Conservation (phyloP, 2,797 vertebrate genomes). For the Ataeniobius toweri region DNA sequence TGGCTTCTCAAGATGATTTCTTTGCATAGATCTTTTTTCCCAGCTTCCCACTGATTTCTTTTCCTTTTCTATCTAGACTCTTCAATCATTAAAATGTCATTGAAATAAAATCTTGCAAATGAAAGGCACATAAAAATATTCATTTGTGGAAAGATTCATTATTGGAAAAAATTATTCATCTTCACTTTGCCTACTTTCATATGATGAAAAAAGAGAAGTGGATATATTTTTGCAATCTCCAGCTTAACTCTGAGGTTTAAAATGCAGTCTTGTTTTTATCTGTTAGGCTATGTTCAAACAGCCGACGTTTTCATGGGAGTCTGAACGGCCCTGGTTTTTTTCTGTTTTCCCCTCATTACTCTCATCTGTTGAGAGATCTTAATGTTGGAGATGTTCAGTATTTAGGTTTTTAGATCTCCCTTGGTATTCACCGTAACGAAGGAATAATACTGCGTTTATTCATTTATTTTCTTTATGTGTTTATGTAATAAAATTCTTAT, state of each 20-base stretch:
- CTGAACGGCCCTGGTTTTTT: too few species aligned
- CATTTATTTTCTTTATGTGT: background rate
- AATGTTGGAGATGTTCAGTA: background rate
- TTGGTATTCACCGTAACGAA: background rate
- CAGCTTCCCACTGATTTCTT: background rate
- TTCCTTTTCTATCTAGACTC: background rate
- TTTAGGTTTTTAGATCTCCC: too few species aligned
- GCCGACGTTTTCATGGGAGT: too few species aligned
- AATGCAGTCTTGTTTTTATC: background rate
- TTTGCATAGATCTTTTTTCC: background rate
- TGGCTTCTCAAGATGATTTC: too few species aligned
- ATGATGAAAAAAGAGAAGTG: too few species aligned
- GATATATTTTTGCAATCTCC: too few species aligned
- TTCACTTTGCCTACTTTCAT: background rate
- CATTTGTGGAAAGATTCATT: background rate
- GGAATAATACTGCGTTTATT: background rate
- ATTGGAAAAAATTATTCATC: background rate
- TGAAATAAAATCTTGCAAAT: background rate
- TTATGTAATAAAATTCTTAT: background rate
- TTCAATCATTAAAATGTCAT: background rate
- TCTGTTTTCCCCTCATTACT: background rate
- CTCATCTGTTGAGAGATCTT: background rate
- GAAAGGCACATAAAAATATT: background rate
- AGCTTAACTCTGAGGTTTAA: background rate
- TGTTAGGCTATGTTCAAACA: too few species aligned